Conservation (phyloP, 1,140 invertebrate species). For the Matsumurasca onukii region DNA sequence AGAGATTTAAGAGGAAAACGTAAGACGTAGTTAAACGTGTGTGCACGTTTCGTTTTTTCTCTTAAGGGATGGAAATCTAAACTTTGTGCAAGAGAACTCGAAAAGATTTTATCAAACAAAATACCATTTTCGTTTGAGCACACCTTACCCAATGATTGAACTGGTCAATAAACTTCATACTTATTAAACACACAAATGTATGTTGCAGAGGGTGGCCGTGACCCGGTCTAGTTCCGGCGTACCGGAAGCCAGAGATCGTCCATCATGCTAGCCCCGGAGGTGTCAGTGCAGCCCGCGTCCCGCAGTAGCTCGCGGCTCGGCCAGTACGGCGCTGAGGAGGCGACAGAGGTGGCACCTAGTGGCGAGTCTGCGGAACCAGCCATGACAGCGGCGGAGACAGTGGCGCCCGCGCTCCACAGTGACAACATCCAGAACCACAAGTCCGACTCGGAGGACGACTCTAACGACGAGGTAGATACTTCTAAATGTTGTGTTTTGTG, state of each 20-base stretch:
- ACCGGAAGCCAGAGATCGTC: conserved; percentile 8
- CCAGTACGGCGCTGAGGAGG: background rate
- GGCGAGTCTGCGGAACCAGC: background rate
- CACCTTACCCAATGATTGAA: no score
- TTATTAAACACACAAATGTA: background rate
- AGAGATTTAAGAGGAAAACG: no score
- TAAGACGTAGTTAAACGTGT: no score
- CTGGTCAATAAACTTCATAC: no score
- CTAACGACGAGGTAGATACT: conserved; percentile 30
- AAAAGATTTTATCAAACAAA: no score
- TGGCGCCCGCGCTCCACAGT: background rate
- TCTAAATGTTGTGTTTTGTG: background rate
- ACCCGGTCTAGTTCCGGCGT: background rate
- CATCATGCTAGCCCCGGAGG: conserved; percentile 26
- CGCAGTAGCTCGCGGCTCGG: conserved; percentile 15
- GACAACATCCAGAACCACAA: background rate
- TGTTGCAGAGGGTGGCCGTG: background rate
- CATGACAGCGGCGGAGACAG: conserved; percentile 22
- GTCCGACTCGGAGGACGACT: conserved; percentile 31
- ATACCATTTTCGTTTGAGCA: no score
- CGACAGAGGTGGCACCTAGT: conserved; percentile 11
- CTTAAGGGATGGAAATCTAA: no score
- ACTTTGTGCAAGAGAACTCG: no score
- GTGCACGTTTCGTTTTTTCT: no score
- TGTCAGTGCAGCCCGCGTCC: conserved; percentile 21